Percentiles rank a stretch among this genome's conserved stretches.
Evolutionary conservation across 1,140 invertebrate genomes (phyloP).

Genomic region (Tyrophagus putrescentiae): DNA sequence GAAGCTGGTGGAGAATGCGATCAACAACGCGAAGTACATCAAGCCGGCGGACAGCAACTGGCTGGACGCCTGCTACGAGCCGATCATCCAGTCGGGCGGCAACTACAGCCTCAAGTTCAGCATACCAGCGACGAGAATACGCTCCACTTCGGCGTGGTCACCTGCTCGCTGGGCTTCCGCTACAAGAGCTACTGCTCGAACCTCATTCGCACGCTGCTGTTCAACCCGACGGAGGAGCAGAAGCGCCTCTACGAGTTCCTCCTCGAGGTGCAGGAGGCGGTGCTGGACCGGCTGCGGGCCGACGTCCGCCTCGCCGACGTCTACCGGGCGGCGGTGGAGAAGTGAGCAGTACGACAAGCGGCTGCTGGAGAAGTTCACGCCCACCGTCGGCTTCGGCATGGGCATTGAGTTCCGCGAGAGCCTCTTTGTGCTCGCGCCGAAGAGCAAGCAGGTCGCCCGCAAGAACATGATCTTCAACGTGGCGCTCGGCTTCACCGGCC

Average conservation of each 20-base stretch:
- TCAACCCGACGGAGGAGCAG: constrained; percentile 66
- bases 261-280: constrained; percentile 73
- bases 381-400: constrained; percentile 88
- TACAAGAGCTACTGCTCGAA: constrained; percentile 99
- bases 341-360: constrained; percentile 69
- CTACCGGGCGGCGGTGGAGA: constrained; percentile 64
- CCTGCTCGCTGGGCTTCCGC: constrained; percentile 79
- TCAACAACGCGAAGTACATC: constrained; percentile 85
- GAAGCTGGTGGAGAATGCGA: constrained; percentile 79
- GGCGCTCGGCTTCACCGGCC: constrained; percentile 77
- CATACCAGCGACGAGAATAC: constrained; percentile 76
- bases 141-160: constrained; percentile 88
- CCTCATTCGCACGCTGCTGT: constrained; percentile 87
- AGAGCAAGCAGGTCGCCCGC: constrained; percentile 59
- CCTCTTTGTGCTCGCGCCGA: constrained; percentile 75
- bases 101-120: constrained; percentile 95
- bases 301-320: constrained; percentile 73
- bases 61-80: constrained; percentile 92
- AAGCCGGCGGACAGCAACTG: constrained; percentile 62
- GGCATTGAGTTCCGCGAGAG: constrained; percentile 96
- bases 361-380: constrained; percentile 78
- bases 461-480: constrained; percentile 95
- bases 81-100: constrained; percentile 95
- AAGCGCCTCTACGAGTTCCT: constrained; percentile 86
- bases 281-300: constrained; percentile 65